Evolutionary conservation across 2,113 vertebrate genomes (phyloP).

Genomic region (Baryphthengus martii): DNA sequence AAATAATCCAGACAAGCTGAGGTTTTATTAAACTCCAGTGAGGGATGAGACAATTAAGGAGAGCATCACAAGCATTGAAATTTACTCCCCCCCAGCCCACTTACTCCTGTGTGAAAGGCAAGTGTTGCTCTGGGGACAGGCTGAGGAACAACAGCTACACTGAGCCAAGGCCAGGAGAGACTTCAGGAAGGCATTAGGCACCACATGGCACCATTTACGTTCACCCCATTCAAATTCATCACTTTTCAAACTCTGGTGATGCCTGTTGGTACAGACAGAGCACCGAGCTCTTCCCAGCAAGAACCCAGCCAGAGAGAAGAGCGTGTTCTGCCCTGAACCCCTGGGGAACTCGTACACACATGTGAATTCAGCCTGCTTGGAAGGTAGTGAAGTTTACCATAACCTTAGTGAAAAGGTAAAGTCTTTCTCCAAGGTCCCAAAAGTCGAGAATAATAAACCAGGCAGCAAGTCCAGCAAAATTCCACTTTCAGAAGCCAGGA

Average conservation of each 20-base stretch:
- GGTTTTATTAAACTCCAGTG: not conserved
- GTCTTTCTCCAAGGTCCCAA: not conserved
- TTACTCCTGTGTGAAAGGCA: not conserved
- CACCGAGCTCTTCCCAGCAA: not conserved
- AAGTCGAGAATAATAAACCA: not conserved
- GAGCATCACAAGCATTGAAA: not conserved
- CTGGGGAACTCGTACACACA: not conserved
- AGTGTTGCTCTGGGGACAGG: not conserved
- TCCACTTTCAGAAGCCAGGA: constrained; percentile 46
- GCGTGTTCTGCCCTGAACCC: not conserved
- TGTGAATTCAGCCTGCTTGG: not conserved
- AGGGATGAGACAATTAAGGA: not conserved
- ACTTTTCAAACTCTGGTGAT: not conserved
- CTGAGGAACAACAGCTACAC: not conserved
- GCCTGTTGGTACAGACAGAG: not conserved
- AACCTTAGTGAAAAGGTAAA: not conserved
- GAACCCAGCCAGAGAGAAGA: not conserved
- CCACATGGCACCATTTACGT: not conserved
- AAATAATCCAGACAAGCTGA: not conserved
- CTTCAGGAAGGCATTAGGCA: not conserved
- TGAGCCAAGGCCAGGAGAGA: not conserved
- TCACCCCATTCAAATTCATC: not conserved
- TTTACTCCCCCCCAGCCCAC: not conserved
- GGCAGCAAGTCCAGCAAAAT: not conserved
- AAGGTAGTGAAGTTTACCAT: not conserved